These are phyloP conservation scores for Lepidonotus clava DNA, from an alignment of 2,888 invertebrate genomes.

Conservation along the genomic window DNA sequence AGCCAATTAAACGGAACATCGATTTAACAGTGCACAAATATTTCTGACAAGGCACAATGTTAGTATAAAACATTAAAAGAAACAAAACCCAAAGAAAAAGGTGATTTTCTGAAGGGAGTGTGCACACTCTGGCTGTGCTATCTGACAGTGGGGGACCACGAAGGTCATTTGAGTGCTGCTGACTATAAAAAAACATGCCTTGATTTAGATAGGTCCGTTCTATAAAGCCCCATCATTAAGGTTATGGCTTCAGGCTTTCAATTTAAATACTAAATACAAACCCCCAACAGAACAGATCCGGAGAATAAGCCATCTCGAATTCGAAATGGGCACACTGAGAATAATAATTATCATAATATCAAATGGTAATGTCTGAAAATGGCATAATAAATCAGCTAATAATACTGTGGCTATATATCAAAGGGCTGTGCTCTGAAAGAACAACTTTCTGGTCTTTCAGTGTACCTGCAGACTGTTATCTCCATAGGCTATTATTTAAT, in stretches of 20 bases:
- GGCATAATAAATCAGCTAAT: conserved; percentile 3
- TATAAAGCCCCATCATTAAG: too few species aligned
- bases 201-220: background rate
- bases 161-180: background rate
- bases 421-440: conserved; percentile 45
- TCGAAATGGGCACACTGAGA: background rate
- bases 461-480: conserved; percentile 2
- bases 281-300: conserved; percentile 2
- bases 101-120: conserved; percentile 26
- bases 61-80: conserved; percentile 30
- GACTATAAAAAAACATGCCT: conserved; percentile 27
- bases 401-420: background rate
- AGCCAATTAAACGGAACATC: conserved; percentile 42
- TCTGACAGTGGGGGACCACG: background rate
- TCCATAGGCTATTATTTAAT: background rate
- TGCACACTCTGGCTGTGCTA: conserved; percentile 44
- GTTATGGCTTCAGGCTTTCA: conserved; percentile 9
- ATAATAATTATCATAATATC: too few species aligned
- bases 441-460: background rate
- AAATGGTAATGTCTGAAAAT: background rate
- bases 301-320: conserved; percentile 20
- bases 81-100: conserved; percentile 14
- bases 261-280: background rate
- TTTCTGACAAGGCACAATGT: conserved; percentile 19
- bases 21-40: conserved; percentile 44